Conservation (phyloP, 2,113 vertebrate species). For the Willisornis vidua region DNA sequence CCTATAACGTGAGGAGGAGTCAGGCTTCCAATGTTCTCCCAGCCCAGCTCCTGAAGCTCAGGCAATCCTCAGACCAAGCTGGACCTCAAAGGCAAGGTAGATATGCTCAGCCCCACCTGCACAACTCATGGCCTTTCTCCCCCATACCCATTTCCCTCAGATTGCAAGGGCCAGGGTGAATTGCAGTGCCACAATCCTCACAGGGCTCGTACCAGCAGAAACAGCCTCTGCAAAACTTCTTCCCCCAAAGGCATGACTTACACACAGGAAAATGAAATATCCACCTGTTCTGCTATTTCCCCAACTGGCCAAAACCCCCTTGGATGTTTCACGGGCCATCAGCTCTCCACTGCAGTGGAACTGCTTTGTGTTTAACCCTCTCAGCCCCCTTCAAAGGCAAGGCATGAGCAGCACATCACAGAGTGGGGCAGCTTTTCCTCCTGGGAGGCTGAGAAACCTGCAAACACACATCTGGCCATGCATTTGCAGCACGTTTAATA, state of each 20-base stretch:
- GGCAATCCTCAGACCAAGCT: too few relatives aligned
- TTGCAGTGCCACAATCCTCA: fast-evolving
- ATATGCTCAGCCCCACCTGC: background rate
- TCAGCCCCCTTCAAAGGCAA: background rate
- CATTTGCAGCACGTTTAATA: background rate
- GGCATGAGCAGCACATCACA: fast-evolving
- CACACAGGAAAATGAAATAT: background rate
- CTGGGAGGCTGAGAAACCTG: background rate
- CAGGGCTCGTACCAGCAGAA: background rate
- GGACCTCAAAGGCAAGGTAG: background rate
- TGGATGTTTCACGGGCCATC: background rate
- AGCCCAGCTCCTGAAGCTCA: background rate
- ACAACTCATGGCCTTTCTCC: background rate
- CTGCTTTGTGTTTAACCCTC: background rate
- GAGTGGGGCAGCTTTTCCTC: background rate
- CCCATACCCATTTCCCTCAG: background rate
- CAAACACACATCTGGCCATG: background rate
- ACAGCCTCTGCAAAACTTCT: background rate
- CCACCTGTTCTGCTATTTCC: background rate
- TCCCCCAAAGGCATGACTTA: background rate
- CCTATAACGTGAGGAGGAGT: fast-evolving
- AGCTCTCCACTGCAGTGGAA: background rate
- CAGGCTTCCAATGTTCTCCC: background rate
- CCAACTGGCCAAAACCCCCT: background rate
- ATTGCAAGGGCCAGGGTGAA: background rate